Evolutionary conservation across 2,888 invertebrate genomes (phyloP), one percentile per base, ranked within the genome.

Genomic region (Cheiracanthium punctorium): DNA sequence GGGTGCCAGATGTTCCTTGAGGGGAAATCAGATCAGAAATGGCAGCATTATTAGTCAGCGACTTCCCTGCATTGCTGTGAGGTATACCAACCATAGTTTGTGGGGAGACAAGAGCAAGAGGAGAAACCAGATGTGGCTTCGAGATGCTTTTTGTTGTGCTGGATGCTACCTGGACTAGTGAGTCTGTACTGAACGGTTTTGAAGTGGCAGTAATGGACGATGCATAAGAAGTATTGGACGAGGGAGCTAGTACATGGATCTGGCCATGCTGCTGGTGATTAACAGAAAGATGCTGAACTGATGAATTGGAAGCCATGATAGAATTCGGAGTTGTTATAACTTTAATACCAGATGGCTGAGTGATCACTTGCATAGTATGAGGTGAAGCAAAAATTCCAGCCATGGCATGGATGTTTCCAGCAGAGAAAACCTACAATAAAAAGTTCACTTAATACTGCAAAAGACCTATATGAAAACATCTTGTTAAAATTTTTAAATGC

Each of bases 281-380:
- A 30, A 71, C 72, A 41, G 77, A 71, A 32, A 82, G 43, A 28
- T 82, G 82, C 28, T 74, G 79, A 70, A 87, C 74, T 20, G 87
- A 75, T 74, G 87, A 64, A 29, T 37, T 81, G 75, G 76, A 81
- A 29, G 88, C 77, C 48, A 80, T 77, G 24, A 88, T 88, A 29
- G 85, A 85, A 76, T 81, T 84, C 7, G 80, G 88, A n/a, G 85
- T 30, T 2, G 88, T 80, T 43, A 88, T 84, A 1, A 88, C 84
- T 43, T 88, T 88, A 20, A 88, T 79, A 17, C 84, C 84, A 33
- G 80, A 73, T 10, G 84, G 73, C 43, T 84, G 88, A 32, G 84
- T 76, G 24, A 88, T 85, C 32, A 88, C 81, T 73, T 88, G 88
- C 80, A 88, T 71, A 24, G 75, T 70, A 67, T 88, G 84, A 79